phyloP scores from a whole-genome alignment of 2,113 vertebrate species.

The Catagonus wagneri region DNA sequence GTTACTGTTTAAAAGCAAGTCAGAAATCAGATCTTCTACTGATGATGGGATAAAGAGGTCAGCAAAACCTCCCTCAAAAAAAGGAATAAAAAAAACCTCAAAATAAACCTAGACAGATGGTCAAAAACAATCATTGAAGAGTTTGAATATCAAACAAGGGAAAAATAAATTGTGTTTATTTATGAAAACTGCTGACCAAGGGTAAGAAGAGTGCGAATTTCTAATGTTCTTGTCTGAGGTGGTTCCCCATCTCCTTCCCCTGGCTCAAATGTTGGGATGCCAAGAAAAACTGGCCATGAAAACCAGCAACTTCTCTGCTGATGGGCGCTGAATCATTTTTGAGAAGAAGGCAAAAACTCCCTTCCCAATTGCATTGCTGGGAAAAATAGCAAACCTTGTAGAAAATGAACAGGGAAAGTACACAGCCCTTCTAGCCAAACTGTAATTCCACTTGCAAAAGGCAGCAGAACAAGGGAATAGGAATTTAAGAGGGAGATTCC shows the following conservation, averaged over 20 bases:
- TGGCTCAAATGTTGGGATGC: neutral
- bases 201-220: neutral
- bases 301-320: neutral
- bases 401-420: no score
- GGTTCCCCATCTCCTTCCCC: neutral
- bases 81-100: no score
- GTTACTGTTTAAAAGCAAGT: neutral
- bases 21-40: neutral
- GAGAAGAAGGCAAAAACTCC: neutral
- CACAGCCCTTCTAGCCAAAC: no score
- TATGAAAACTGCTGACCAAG: neutral
- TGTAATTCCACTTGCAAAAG: no score
- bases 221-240: neutral
- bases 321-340: neutral
- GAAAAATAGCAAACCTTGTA: no score
- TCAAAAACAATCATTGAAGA: neutral
- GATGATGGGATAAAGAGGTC: neutral
- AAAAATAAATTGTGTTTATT: neutral
- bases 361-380: no score
- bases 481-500: no score
- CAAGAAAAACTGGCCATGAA: neutral
- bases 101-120: neutral
- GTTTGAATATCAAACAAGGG: neutral
- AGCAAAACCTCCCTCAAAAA: neutral
- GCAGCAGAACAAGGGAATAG: no score